Percentiles rank a stretch among this genome's conserved stretches.
Conservation (phyloP, 2,797 vertebrate species). For the Loriculus beryllinus region DNA sequence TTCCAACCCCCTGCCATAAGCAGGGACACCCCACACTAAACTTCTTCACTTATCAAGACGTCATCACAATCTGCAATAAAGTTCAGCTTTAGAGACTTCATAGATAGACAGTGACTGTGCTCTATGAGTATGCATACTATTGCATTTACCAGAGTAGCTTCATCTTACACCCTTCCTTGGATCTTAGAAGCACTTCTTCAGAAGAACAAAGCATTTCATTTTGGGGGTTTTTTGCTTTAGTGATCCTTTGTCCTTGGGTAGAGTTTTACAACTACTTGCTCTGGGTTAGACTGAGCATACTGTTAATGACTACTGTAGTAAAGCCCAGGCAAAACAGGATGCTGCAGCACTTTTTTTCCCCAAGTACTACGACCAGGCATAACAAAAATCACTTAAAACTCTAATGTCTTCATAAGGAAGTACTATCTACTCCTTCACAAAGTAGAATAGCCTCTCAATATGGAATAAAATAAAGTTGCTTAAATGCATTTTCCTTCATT, state of each 20-base stretch:
- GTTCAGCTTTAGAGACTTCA: neutral
- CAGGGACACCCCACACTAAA: no score
- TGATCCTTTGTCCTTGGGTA: neutral
- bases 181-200: neutral
- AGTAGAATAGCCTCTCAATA: neutral
- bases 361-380: neutral
- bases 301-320: neutral
- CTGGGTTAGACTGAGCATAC: neutral
- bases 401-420: neutral
- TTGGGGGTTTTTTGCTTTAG: neutral
- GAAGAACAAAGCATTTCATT: neutral
- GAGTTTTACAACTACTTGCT: neutral
- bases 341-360: neutral
- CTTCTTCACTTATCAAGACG: neutral
- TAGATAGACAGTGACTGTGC: neutral
- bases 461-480: neutral
- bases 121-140: neutral
- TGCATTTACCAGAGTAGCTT: neutral
- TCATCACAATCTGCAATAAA: constrained; percentile 11
- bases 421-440: neutral
- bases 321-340: neutral
- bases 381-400: neutral
- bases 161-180: neutral
- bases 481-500: neutral
- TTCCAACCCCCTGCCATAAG: no score